Conservation (phyloP, 2,113 vertebrate genomes). For the Cettia cetti region DNA sequence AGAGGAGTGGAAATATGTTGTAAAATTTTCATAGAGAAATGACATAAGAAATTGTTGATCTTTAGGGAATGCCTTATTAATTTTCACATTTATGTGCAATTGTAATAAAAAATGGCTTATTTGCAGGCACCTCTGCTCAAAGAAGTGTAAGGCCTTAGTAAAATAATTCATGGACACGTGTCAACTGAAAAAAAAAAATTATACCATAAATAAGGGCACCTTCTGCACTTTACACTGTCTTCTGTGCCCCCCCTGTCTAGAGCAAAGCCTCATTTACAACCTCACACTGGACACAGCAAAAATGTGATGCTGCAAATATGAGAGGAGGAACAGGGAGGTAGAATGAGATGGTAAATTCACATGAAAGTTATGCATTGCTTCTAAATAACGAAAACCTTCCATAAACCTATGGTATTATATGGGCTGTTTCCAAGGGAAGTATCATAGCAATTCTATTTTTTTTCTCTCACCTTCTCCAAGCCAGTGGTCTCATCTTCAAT, state of each 20-base stretch:
- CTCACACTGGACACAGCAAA: not conserved
- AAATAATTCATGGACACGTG: not conserved
- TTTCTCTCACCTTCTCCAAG: slow-evolving; percentile 82
- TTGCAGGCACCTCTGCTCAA: not conserved
- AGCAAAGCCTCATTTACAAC: not conserved
- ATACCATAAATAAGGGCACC: not conserved
- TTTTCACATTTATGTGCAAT: not conserved
- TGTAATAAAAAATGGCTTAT: not conserved
- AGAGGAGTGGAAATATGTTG: not conserved
- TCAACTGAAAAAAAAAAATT: not conserved
- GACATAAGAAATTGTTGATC: not conserved
- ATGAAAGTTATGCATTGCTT: not conserved
- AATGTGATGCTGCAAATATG: not conserved
- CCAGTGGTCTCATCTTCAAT: slow-evolving; percentile 82
- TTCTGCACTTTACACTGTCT: not conserved
- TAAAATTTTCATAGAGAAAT: not conserved
- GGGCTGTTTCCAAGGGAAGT: not conserved
- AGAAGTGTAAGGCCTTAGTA: not conserved
- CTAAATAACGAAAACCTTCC: not conserved
- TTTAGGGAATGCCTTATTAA: not conserved
- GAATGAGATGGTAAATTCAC: not conserved
- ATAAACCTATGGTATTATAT: not conserved
- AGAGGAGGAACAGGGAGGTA: not conserved
- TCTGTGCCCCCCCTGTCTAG: not conserved
- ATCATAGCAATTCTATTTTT: not conserved